These are phyloP conservation scores for Meda fulgida DNA, from an alignment of 2,797 vertebrate species.

Conservation along the genomic window DNA sequence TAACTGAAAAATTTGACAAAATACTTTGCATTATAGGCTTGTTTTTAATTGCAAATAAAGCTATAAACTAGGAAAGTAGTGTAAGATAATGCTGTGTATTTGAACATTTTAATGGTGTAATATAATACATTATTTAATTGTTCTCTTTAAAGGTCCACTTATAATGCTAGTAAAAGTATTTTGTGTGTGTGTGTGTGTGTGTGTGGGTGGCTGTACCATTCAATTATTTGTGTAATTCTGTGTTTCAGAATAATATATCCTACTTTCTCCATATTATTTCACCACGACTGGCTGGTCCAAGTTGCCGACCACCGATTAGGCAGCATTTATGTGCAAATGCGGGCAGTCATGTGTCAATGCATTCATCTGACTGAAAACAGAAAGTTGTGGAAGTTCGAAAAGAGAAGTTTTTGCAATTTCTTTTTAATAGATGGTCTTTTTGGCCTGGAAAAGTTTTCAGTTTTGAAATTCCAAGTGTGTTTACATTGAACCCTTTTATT, in stretches of 20 bases:
- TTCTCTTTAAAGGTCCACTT: not conserved
- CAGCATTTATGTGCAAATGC: constrained; percentile 27
- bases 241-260: not conserved
- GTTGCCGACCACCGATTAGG: not conserved
- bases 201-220: not conserved
- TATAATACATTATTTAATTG: not conserved
- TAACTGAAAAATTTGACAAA: no score
- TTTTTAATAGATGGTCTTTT: not conserved
- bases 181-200: not conserved
- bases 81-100: not conserved
- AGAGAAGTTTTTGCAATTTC: not conserved
- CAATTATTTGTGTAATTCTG: not conserved
- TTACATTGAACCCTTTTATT: constrained; percentile 8
- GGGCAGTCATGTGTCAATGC: not conserved
- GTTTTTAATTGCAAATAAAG: not conserved
- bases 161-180: not conserved
- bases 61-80: not conserved
- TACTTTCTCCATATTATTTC: not conserved
- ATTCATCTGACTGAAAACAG: constrained; percentile 5
- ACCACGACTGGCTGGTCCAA: not conserved
- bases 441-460: not conserved
- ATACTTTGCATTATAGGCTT: not conserved
- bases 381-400: not conserved
- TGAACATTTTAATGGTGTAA: not conserved
- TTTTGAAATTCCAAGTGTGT: not conserved